Conservation (phyloP, 1,140 invertebrate genomes). For the Tetranychus cinnabarinus region DNA sequence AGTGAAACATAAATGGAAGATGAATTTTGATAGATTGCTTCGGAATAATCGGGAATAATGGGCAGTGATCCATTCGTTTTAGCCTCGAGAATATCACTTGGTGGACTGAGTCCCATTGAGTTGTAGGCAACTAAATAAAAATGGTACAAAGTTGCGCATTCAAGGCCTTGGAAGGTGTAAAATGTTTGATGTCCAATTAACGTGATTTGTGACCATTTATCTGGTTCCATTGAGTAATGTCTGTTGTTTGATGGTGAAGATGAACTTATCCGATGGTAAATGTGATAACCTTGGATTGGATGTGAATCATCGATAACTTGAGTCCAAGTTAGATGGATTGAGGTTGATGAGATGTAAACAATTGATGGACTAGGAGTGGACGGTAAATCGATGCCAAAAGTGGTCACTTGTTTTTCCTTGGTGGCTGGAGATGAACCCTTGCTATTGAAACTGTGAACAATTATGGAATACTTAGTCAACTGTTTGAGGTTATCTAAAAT, state of each 20-base stretch:
- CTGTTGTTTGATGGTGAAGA: no score
- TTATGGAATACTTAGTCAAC: constrained; percentile 11
- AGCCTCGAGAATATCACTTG: constrained; percentile 17
- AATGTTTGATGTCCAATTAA: constrained; percentile 37
- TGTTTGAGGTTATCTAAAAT: constrained; percentile 9
- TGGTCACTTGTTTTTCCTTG: constrained; percentile 48
- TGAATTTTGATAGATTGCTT: constrained; percentile 36
- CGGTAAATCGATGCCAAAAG: constrained; percentile 17
- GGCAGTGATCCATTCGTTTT: constrained; percentile 20
- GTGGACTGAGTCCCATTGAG: constrained; percentile 18
- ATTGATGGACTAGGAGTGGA: constrained; percentile 9
- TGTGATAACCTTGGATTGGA: not conserved
- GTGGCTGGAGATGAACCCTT: constrained; percentile 66
- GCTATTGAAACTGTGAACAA: constrained; percentile 71
- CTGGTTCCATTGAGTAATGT: no score
- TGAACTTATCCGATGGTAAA: not conserved
- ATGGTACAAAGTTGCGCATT: constrained; percentile 40
- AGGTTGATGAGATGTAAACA: constrained; percentile 3
- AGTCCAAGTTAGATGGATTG: constrained; percentile 10
- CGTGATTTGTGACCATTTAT: constrained; percentile 32
- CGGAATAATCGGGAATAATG: constrained; percentile 12
- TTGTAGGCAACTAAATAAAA: constrained; percentile 25
- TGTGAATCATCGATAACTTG: not conserved
- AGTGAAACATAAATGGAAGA: constrained; percentile 40
- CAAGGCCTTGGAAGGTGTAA: constrained; percentile 39